Percentiles rank a stretch among this genome's conserved stretches.
These are phyloP conservation scores for Plumapathes pennacea DNA, from an alignment of 92 coral and sea anemone genomes.

Conservation along the genomic window DNA sequence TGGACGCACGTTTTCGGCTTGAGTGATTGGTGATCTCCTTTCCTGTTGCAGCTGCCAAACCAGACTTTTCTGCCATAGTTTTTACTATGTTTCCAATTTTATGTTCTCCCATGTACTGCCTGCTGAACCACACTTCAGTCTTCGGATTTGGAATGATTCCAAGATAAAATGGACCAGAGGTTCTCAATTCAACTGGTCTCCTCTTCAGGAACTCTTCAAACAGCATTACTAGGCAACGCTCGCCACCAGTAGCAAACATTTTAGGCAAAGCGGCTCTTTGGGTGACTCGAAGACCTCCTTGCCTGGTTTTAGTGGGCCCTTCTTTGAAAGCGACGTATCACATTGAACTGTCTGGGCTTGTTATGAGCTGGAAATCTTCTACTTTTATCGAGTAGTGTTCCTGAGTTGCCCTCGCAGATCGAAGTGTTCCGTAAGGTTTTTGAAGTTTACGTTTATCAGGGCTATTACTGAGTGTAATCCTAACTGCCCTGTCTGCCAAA, in stretches of 20 bases:
- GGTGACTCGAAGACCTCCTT: constrained; percentile 12
- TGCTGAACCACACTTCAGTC: constrained; percentile 26
- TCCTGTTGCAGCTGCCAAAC: constrained; percentile 14
- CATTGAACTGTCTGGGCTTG: constrained; percentile 15
- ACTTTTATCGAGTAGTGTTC: constrained; percentile 17
- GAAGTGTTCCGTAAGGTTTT: constrained; percentile 20
- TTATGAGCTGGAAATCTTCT: constrained; percentile 17
- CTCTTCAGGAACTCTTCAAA: constrained; percentile 5
- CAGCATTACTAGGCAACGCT: constrained; percentile 7
- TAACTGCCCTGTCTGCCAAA: constrained; percentile 10
- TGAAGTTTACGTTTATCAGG: constrained; percentile 9
- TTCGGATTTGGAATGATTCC: constrained; percentile 18
- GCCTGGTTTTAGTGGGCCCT: constrained; percentile 28
- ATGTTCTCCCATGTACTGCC: constrained; percentile 15
- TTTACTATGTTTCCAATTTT: constrained; percentile 16
- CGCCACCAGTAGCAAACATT: constrained; percentile 22
- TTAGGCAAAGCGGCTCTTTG: constrained; percentile 12
- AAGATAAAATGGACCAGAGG: constrained; percentile 28
- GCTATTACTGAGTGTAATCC: constrained; percentile 12
- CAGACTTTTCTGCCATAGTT: constrained; percentile 9
- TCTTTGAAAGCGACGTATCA: constrained; percentile 11
- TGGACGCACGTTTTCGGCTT: constrained; percentile 26
- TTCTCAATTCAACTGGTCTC: constrained; percentile 10
- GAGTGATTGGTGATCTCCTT: constrained; percentile 17
- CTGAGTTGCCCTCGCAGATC: constrained; percentile 22